phyloP scores from a whole-genome alignment of 2,888 invertebrate genomes.

The Microctonus hyperodae region DNA sequence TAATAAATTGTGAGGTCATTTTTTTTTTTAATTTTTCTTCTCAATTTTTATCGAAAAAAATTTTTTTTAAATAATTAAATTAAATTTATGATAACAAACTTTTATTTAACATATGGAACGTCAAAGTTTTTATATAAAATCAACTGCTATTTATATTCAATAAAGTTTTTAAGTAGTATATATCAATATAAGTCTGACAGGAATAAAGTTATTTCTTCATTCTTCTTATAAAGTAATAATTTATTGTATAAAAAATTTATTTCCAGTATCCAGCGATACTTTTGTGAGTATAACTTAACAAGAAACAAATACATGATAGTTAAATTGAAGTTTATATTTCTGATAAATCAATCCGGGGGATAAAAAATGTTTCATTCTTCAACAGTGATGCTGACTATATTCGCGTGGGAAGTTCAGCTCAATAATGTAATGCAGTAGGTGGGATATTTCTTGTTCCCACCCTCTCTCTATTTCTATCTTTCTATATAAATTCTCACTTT shows the following conservation, averaged over 20 bases:
- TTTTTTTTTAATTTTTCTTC: too few relatives aligned
- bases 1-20: too few relatives aligned
- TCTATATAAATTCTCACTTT: not conserved
- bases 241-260: too few relatives aligned
- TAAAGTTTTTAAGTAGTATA: not conserved
- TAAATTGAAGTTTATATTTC: not conserved
- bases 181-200: too few relatives aligned
- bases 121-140: not conserved
- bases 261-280: too few relatives aligned
- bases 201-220: too few relatives aligned
- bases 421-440: slow-evolving; percentile 44
- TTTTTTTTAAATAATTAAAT: too few relatives aligned
- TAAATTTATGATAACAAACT: too few relatives aligned
- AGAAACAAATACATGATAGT: not conserved
- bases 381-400: slow-evolving; percentile 41
- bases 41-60: too few relatives aligned
- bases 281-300: not conserved
- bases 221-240: too few relatives aligned
- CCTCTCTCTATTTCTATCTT: not conserved
- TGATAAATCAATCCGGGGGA: not conserved
- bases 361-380: slow-evolving; percentile 24
- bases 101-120: too few relatives aligned
- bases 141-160: not conserved
- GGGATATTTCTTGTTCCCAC: slow-evolving; percentile 14
- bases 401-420: slow-evolving; percentile 54